Evolutionary conservation across 2,113 vertebrate species (phyloP).

Genomic region (Stegostoma tigrinum): DNA sequence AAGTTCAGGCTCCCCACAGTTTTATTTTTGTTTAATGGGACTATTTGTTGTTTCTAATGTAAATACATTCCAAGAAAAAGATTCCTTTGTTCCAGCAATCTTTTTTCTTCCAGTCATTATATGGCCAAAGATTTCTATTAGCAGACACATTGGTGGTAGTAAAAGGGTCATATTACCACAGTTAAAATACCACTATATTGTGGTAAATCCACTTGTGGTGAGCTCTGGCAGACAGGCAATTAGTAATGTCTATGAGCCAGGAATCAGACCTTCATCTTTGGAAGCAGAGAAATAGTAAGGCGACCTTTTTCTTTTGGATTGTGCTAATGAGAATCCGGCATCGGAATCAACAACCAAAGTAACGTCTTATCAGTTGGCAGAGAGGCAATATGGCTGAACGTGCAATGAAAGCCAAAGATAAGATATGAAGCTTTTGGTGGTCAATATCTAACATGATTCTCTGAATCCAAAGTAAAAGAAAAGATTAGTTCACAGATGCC

Average conservation of each 20-base stretch:
- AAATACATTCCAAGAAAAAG: not conserved
- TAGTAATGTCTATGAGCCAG: not conserved
- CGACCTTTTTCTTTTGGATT: not conserved
- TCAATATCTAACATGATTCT: not conserved
- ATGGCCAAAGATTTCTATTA: not conserved
- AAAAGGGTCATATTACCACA: not conserved
- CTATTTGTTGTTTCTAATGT: not conserved
- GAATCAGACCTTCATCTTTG: not conserved
- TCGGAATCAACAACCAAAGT: not conserved
- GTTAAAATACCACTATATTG: not conserved
- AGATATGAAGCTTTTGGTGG: not conserved
- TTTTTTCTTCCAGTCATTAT: slow-evolving; percentile 17
- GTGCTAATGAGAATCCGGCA: not conserved
- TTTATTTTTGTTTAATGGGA: slow-evolving; percentile 10
- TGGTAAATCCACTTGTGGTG: not conserved
- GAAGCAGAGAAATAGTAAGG: not conserved
- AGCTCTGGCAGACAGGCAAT: not conserved
- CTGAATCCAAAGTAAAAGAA: not conserved
- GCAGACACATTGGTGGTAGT: not conserved
- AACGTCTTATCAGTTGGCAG: not conserved
- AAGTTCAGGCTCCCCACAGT: not conserved
- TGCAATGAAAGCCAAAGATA: not conserved
- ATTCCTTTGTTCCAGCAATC: not conserved
- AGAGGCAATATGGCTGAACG: not conserved
- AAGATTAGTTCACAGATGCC: not conserved